These are phyloP conservation scores for Diachasmimorpha longicaudata DNA, from an alignment of 1,140 invertebrate genomes.

Conservation along the genomic window DNA sequence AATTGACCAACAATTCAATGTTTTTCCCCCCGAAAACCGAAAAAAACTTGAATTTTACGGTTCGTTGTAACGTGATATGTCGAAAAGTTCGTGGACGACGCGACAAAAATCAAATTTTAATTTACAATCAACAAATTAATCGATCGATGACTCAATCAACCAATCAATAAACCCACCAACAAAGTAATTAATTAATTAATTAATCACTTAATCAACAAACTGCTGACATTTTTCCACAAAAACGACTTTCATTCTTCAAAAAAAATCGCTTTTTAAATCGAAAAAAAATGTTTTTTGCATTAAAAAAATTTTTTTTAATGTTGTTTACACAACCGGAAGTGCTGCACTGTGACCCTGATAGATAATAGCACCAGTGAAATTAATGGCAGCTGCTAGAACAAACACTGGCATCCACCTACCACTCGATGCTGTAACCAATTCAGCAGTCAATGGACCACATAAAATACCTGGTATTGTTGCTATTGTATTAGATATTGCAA, in stretches of 20 bases:
- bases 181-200: too few species aligned
- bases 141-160: too few species aligned
- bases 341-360: slow-evolving; percentile 79
- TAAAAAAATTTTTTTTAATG: neutral
- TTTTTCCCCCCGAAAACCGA: too few species aligned
- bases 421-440: slow-evolving; percentile 74
- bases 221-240: too few species aligned
- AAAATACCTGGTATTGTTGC: slow-evolving; percentile 81
- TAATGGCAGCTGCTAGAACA: slow-evolving; percentile 74
- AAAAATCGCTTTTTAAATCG: too few species aligned
- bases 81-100: neutral
- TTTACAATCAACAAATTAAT: too few species aligned
- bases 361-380: slow-evolving; percentile 79
- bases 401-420: slow-evolving; percentile 82
- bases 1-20: too few species aligned
- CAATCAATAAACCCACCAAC: too few species aligned
- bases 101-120: neutral
- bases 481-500: slow-evolving; percentile 82
- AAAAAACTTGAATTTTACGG: neutral
- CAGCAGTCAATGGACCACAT: slow-evolving; percentile 80
- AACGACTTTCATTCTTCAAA: too few species aligned
- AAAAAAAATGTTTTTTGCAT: too few species aligned
- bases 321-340: slow-evolving; percentile 67
- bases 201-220: too few species aligned
- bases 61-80: neutral